Conservation (phyloP, 2,888 invertebrate genomes). For the Acleris holmiana region DNA sequence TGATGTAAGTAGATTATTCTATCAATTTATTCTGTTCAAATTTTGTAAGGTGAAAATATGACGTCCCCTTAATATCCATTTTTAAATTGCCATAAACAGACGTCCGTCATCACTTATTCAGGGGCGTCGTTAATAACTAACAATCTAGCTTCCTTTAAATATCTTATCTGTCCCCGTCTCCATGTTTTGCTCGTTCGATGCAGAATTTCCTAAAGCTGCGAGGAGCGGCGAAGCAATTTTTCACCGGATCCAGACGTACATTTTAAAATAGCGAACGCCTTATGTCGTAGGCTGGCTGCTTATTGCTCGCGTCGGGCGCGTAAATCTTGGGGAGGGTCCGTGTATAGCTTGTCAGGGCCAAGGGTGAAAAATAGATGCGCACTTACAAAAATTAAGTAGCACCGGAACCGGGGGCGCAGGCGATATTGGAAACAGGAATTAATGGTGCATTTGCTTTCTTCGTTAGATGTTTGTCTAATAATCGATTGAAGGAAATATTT, state of each 20-base stretch:
- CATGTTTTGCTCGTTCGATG: slow-evolving; percentile 63
- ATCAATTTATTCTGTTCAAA: neutral
- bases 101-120: slow-evolving; percentile 27
- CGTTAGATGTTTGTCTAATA: slow-evolving; percentile 1
- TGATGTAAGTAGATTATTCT: neutral
- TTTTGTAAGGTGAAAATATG: neutral
- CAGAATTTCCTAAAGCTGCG: slow-evolving; percentile 66
- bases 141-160: slow-evolving; percentile 58
- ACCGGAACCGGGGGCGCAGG: slow-evolving; percentile 47
- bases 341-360: slow-evolving; percentile 56
- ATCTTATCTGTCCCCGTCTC: slow-evolving; percentile 68
- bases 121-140: slow-evolving; percentile 47
- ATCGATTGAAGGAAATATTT: neutral
- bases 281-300: slow-evolving; percentile 64
- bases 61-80: slow-evolving; percentile 21
- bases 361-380: slow-evolving; percentile 75
- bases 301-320: slow-evolving; percentile 73
- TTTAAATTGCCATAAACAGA: slow-evolving; percentile 9
- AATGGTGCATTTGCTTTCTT: slow-evolving; percentile 41
- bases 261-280: slow-evolving; percentile 78
- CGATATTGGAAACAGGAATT: slow-evolving; percentile 48
- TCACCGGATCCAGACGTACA: slow-evolving; percentile 75
- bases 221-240: slow-evolving; percentile 73
- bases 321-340: slow-evolving; percentile 72
- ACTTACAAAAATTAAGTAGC: slow-evolving; percentile 76